These are phyloP conservation scores for Sthenelais limicola DNA, from an alignment of 2,888 invertebrate genomes.

Conservation along the genomic window DNA sequence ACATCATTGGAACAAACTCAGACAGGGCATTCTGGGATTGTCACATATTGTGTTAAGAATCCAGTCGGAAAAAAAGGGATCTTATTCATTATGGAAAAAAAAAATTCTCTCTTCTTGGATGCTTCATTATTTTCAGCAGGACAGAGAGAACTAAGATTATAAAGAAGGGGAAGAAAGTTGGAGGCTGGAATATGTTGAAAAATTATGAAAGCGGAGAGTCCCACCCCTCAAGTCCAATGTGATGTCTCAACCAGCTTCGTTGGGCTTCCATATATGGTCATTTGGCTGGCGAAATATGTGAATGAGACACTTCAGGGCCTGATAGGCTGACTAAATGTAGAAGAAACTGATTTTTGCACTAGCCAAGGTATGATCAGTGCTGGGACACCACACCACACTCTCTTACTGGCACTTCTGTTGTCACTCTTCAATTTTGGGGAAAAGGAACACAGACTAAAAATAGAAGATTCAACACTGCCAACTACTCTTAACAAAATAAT, in stretches of 20 bases:
- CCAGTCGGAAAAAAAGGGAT: neutral
- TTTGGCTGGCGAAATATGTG: slow-evolving; percentile 19
- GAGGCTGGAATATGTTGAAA: too few relatives aligned
- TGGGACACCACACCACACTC: slow-evolving; percentile 24
- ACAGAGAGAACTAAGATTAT: too few relatives aligned
- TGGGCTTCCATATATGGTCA: slow-evolving; percentile 34
- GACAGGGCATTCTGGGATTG: slow-evolving; percentile 25
- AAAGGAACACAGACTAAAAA: too few relatives aligned
- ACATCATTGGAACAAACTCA: slow-evolving; percentile 35
- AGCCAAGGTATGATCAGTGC: slow-evolving; percentile 38
- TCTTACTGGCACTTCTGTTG: too few relatives aligned
- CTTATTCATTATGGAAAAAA: neutral
- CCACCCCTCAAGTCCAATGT: slow-evolving; percentile 35
- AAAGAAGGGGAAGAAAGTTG: too few relatives aligned
- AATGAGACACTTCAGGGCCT: slow-evolving; percentile 32
- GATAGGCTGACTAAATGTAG: too few relatives aligned
- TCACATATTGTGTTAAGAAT: neutral
- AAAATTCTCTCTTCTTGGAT: neutral
- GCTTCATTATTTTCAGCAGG: too few relatives aligned
- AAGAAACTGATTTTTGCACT: slow-evolving; percentile 31
- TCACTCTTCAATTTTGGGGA: too few relatives aligned
- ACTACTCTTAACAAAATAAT: too few relatives aligned
- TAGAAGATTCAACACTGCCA: too few relatives aligned
- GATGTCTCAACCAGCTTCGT: slow-evolving; percentile 29
- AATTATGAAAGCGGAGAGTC: slow-evolving; percentile 6